Conservation (phyloP, 2,888 invertebrate genomes). For the Mimumesa dahlbomi region DNA sequence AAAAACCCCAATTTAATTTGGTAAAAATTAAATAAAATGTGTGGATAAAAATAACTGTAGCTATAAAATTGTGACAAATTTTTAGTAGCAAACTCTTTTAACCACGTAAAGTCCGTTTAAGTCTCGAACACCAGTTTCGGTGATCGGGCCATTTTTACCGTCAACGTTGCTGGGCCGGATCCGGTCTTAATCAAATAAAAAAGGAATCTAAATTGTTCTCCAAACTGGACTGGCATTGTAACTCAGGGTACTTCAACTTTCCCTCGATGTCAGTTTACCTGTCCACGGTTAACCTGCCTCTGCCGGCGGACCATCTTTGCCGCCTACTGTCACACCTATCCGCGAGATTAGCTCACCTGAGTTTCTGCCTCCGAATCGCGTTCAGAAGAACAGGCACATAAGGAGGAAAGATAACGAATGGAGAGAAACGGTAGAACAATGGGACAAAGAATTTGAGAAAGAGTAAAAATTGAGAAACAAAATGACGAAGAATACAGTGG, state of each 20-base stretch:
- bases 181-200: slow-evolving; percentile 14
- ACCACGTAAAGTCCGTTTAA: background rate
- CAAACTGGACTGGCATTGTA: slow-evolving; percentile 46
- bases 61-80: too few species aligned
- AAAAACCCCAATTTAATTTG: too few species aligned
- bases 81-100: too few species aligned
- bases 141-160: slow-evolving; percentile 32
- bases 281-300: slow-evolving; percentile 39
- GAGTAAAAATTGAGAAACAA: background rate
- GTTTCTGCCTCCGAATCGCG: slow-evolving; percentile 37
- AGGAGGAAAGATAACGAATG: background rate
- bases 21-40: too few species aligned
- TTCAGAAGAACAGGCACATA: slow-evolving; percentile 6
- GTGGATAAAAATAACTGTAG: too few species aligned
- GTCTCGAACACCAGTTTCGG: slow-evolving; percentile 13
- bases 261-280: slow-evolving; percentile 43
- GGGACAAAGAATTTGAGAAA: too few species aligned
- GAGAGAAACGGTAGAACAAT: background rate
- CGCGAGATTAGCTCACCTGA: slow-evolving; percentile 29
- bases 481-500: background rate
- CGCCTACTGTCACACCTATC: slow-evolving; percentile 49
- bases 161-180: background rate
- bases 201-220: slow-evolving; percentile 39
- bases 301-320: slow-evolving; percentile 48
- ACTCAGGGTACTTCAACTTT: slow-evolving; percentile 46